phyloP scores from a whole-genome alignment of 2,113 vertebrate species.

The Campylorhamphus procurvoides region DNA sequence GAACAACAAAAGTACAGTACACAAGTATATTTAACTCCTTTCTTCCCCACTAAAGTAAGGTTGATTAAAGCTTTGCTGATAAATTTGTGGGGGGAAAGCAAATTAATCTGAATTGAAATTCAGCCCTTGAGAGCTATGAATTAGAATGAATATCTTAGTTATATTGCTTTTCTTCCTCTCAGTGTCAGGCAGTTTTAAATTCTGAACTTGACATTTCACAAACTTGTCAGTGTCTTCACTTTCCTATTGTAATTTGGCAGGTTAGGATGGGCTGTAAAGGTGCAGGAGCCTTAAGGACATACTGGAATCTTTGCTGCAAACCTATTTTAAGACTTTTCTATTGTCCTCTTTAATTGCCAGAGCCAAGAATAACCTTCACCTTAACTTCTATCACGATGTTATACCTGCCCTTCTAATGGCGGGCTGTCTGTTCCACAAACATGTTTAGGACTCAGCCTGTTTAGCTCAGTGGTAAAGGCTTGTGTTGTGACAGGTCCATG shows the following conservation, averaged over 20 bases:
- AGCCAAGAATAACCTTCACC: background rate
- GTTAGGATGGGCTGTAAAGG: background rate
- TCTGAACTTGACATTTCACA: background rate
- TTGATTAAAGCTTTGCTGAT: background rate
- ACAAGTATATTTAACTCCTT: background rate
- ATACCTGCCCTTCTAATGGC: background rate
- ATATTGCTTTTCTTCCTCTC: background rate
- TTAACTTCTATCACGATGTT: background rate
- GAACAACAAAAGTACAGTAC: background rate
- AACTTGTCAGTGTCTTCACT: background rate
- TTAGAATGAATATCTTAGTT: background rate
- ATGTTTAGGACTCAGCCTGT: accelerated
- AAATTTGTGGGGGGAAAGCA: background rate
- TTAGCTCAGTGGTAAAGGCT: background rate
- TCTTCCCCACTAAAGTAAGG: background rate
- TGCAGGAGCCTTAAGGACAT: background rate
- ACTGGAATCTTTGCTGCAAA: background rate
- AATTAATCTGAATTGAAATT: background rate
- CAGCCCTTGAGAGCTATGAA: background rate
- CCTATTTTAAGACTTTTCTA: background rate
- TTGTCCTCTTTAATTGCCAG: background rate
- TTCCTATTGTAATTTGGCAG: background rate
- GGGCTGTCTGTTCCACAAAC: accelerated
- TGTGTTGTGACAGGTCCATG: background rate
- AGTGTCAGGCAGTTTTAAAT: background rate